Evolutionary conservation across 1,140 invertebrate species (phyloP), one percentile per base, ranked within the genome.

Genomic region (Zaprionus kolodkinae): DNA sequence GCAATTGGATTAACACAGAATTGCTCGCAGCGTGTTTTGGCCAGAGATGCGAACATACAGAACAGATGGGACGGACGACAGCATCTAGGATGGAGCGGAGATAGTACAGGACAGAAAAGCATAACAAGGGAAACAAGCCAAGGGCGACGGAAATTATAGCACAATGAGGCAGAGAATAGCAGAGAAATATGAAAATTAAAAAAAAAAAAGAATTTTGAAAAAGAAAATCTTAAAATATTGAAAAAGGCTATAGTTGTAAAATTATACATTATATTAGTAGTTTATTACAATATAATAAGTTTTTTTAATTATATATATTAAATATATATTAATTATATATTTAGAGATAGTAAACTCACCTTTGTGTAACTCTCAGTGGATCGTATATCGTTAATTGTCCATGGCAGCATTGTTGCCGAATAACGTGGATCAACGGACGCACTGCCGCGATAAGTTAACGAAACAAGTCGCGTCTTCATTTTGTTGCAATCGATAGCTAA

Each of bases 351-450:
- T 50, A 30, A 10, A 78, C 74, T 87, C 69, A 92, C 91, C 93
- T 94, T 94, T 79, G 95, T 93, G 59, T 92, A 93, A 56, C 92
- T 93, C 52, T 94, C 94, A 45, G 94, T 93, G 74, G 94, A 94
- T 50, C 94, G 92, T 36, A 95, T 95, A 79, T 95, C 95, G 17
- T 94, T 94, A 36, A 95, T 94, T 40, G 95, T 94, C 96, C 96
- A 96, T 4, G 96, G 96, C 70, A 96, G 86, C 96, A 97, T 97
- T n/a, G 95, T 94, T 50, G 94, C 95, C 40, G 95, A 96, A 76
- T 96, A 96, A 48, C 95, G 93, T 27, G 95, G 94, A 92, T 96
- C 96, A 94, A 96, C 96, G 7, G 95, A 95, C 10, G 96, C 95
- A 91, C 94, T 95, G 25, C 96, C 96, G 33, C 96, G 93, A 91